Evolutionary conservation across 2,888 invertebrate species (phyloP), one percentile per base, ranked within the genome.

Genomic region (Aphodius granarius): DNA sequence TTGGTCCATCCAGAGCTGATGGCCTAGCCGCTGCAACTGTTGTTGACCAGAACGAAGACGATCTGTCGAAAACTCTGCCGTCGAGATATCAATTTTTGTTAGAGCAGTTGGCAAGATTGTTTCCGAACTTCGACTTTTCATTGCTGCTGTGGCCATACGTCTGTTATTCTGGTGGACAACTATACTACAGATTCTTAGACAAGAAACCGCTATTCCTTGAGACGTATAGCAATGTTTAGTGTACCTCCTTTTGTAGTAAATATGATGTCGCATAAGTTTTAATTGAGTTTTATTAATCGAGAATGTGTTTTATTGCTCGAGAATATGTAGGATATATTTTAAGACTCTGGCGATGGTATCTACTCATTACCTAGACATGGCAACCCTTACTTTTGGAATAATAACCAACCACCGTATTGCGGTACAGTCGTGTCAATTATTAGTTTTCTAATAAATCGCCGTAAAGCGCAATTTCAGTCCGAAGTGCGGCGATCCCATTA

Each of bases 131-230:
- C 22, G 80, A 82, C 79, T 76, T 85, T 5, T 81, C 84, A 0
- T 74, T 78, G 68, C 74, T 84, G 73, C 79, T 85, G 22, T 78
- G 85, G 75, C 86, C 86, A 0, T 86, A 84, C 74, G 84, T 83
- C 23, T 85, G 85, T 73, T 86, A 81, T 73, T 81, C 79, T 9
- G 82, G 84, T 70, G 86, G 85, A 0, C 85, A 86, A 70, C 77
- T 86, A 19, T 86, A 84, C 76, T 86, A 86, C 77, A 84, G 82
- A 77, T 85, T 86, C 76, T 75, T 81, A n/a, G 80, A 82, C 62
- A 78, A 79, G 3, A 75, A 79, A 20, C 72, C 79, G 1, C 65
- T 79, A 1, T 80, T 81, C 66, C 80, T 80, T 73, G 78, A 76
- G 71, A 83, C 83, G 16, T 84, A 83, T 75, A 84, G 83, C 66